Conservation (phyloP, 1,140 invertebrate species). For the Laupala kohalensis region DNA sequence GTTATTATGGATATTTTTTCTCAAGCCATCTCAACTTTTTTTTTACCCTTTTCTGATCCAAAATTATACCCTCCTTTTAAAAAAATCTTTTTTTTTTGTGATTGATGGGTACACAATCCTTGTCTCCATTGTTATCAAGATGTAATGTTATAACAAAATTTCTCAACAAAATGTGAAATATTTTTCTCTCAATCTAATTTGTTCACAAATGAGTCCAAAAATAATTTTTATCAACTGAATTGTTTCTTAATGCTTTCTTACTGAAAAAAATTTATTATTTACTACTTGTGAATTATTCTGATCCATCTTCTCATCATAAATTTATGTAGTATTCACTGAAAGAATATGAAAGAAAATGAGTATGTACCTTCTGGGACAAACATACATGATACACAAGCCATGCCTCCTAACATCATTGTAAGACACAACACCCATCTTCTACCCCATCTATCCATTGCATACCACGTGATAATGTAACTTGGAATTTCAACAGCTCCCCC, state of each 20-base stretch:
- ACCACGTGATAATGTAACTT: slow-evolving; percentile 76
- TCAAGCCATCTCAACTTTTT: too few species aligned
- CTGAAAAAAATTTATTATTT: background rate
- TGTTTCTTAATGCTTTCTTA: background rate
- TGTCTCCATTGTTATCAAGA: too few species aligned
- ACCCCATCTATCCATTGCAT: slow-evolving; percentile 63
- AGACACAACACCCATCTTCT: slow-evolving; percentile 69
- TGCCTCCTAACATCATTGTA: slow-evolving; percentile 71
- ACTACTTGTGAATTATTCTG: too few species aligned
- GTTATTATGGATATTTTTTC: too few species aligned
- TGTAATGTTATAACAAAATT: too few species aligned
- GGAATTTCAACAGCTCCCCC: slow-evolving; percentile 68
- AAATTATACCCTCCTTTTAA: too few species aligned
- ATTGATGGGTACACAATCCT: too few species aligned
- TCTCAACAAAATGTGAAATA: too few species aligned
- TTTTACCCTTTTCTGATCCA: too few species aligned
- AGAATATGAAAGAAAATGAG: slow-evolving; percentile 7
- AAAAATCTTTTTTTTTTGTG: too few species aligned
- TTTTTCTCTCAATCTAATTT: too few species aligned
- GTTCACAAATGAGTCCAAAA: too few species aligned
- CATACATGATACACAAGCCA: slow-evolving; percentile 54
- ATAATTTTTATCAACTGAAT: background rate
- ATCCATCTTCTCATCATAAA: background rate
- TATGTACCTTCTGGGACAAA: slow-evolving; percentile 51
- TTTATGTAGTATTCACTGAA: background rate